Evolutionary conservation across 2,113 vertebrate genomes (phyloP), one percentile per base, ranked within the genome.

Genomic region (Phoxinus phoxinus): DNA sequence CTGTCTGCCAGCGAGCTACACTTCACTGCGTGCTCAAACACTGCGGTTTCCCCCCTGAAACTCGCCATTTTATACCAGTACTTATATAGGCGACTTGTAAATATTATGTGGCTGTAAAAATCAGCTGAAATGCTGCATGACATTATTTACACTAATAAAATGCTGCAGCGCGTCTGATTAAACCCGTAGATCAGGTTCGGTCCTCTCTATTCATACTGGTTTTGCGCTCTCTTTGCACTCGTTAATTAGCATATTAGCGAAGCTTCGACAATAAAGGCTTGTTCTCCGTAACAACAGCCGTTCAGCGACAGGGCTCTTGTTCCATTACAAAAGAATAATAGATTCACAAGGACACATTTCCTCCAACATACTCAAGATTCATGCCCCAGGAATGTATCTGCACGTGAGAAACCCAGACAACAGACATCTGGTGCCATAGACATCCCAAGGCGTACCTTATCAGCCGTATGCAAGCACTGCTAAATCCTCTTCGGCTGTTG

Each of bases 231-330:
- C 81, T 83, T 44, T 74, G 73, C 84, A 56, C 84, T 86, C 35
- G 46, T 86, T 86, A 88, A 88, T 83, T 74, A 81, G 81, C 75
- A 75, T 81, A 84, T 88, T 81, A 86, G 81, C 69, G 48, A 84
- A 78, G 65, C 61, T 86, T 72, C 58, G 46, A 88, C 75, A 61
- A 84, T 84, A 81, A 72, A 86, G 32, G 48, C 81, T 82, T 53
- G 51, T 86, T 88, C 84, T 82, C 82, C 35, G 37, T 59, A 83
- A 86, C 85, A 86, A 63, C 81, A 84, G 35, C 27, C 81, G 30
- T 88, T 86, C 77, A 58, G 73, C 59, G 83, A 86, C 84, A 74
- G 58, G 87, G 74, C 71, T 56, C 81, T 83, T 75, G 81, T 80
- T 88, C 81, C 32, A 73, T 78, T 85, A 86, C 75, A 85, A 53